These are phyloP conservation scores for Orchestes rusci DNA, from an alignment of 2,888 invertebrate genomes.

Conservation along the genomic window DNA sequence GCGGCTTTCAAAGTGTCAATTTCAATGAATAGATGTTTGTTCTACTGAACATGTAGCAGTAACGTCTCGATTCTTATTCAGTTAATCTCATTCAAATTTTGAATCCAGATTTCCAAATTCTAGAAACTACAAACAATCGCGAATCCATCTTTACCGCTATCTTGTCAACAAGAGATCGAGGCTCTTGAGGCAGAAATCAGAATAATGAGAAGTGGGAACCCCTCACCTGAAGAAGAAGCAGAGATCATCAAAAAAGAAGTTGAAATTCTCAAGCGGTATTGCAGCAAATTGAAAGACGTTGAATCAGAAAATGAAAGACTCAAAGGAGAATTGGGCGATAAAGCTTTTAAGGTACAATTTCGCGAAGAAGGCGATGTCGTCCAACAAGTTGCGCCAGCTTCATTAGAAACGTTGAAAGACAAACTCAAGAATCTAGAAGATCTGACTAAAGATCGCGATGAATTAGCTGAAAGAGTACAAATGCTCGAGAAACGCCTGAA, in stretches of 20 bases:
- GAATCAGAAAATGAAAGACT: constrained; percentile 36
- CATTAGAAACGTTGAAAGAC: constrained; percentile 16
- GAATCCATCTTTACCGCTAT: constrained; percentile 18
- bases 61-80: constrained; percentile 17
- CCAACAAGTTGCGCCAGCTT: constrained; percentile 11
- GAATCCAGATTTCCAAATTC: no score
- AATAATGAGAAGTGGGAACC: constrained; percentile 29
- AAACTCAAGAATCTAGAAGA: constrained; percentile 25
- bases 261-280: constrained; percentile 35
- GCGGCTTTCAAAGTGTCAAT: background rate
- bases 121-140: constrained; percentile 24
- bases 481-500: constrained; percentile 32
- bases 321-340: constrained; percentile 28
- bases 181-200: constrained; percentile 35
- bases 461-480: constrained; percentile 30
- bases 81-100: no score
- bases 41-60: constrained; percentile 23
- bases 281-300: constrained; percentile 34
- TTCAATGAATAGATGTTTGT: no score
- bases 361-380: no score
- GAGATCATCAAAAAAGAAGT: constrained; percentile 37
- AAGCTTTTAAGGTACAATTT: no score
- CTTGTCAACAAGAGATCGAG: constrained; percentile 31
- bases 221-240: constrained; percentile 35
- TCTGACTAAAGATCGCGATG: constrained; percentile 32